Evolutionary conservation across 2,888 invertebrate genomes (phyloP).

Genomic region (Lasioglossum villosulum): DNA sequence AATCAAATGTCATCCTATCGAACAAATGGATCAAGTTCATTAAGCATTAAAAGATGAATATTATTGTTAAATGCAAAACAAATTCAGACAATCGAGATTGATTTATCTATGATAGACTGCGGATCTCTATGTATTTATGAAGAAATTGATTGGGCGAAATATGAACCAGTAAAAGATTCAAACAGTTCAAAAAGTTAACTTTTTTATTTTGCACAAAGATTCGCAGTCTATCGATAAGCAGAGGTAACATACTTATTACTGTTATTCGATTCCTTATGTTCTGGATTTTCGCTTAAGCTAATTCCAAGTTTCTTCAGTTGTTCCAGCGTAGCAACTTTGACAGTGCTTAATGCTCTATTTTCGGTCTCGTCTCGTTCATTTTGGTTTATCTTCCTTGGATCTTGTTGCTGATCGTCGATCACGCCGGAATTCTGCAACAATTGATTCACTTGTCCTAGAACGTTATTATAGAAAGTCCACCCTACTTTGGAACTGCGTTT

Average conservation of each 20-base stretch:
- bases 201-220: no score
- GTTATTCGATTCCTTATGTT: slow-evolving; percentile 69
- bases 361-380: slow-evolving; percentile 59
- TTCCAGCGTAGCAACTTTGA: slow-evolving; percentile 81
- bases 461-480: slow-evolving; percentile 90
- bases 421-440: slow-evolving; percentile 85
- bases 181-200: no score
- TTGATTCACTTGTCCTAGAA: slow-evolving; percentile 87
- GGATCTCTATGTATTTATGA: no score
- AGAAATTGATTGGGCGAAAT: no score
- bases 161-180: no score
- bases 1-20: slow-evolving; percentile 75
- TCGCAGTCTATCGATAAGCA: no score
- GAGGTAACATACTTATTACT: slow-evolving; percentile 72
- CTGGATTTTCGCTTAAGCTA: slow-evolving; percentile 76
- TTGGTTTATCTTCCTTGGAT: slow-evolving; percentile 38
- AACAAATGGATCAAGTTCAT: slow-evolving; percentile 30
- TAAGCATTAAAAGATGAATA: not conserved
- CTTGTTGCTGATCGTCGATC: slow-evolving; percentile 60
- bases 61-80: not conserved
- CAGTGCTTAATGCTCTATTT: slow-evolving; percentile 72
- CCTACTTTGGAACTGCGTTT: slow-evolving; percentile 87
- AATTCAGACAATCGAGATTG: slow-evolving; percentile 14
- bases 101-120: not conserved
- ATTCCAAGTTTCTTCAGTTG: slow-evolving; percentile 81